A percentile compares a stretch with the other conserved stretches of the same genome.
phyloP scores from a whole-genome alignment of 2,797 vertebrate genomes.

The Myotis planiceps region DNA sequence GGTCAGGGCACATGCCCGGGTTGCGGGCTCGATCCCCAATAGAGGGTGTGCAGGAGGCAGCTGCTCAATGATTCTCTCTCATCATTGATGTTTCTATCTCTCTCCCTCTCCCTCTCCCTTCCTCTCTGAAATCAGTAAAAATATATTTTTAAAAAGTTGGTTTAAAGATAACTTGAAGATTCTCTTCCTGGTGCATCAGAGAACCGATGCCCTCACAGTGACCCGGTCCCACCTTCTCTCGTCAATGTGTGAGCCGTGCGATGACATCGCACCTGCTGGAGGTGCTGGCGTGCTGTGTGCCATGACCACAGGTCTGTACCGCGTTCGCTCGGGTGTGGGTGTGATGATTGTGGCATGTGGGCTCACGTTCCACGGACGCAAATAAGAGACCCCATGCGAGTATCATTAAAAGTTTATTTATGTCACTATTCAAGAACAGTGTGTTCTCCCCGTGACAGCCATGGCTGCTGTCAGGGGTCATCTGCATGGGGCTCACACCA shows the following conservation, averaged over 20 bases:
- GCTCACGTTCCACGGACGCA: rapidly evolving
- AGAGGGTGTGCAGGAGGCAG: too few relatives aligned
- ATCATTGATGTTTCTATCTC: too few relatives aligned
- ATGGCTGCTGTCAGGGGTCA: conserved; percentile 70
- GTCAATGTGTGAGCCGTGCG: rapidly evolving
- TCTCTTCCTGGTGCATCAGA: not conserved
- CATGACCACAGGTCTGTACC: rapidly evolving
- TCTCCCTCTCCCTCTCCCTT: too few relatives aligned
- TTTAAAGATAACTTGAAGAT: not conserved
- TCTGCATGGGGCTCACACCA: conserved; percentile 72
- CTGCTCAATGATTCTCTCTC: too few relatives aligned
- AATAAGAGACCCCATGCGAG: not conserved
- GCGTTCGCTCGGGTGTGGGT: rapidly evolving
- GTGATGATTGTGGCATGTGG: rapidly evolving
- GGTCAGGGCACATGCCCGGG: too few relatives aligned
- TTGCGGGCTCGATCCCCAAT: too few relatives aligned
- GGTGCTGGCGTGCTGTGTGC: rapidly evolving
- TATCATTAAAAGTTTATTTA: conserved; percentile 87
- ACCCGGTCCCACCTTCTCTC: too few relatives aligned
- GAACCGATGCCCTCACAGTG: not conserved
- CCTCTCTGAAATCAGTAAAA: too few relatives aligned
- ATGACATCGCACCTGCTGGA: rapidly evolving
- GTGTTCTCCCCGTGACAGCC: not conserved
- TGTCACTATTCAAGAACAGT: conserved; percentile 83
- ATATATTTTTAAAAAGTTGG: too few relatives aligned